Evolutionary conservation across 2,888 invertebrate genomes (phyloP), one percentile per base, ranked within the genome.

Genomic region (Boloria selene): DNA sequence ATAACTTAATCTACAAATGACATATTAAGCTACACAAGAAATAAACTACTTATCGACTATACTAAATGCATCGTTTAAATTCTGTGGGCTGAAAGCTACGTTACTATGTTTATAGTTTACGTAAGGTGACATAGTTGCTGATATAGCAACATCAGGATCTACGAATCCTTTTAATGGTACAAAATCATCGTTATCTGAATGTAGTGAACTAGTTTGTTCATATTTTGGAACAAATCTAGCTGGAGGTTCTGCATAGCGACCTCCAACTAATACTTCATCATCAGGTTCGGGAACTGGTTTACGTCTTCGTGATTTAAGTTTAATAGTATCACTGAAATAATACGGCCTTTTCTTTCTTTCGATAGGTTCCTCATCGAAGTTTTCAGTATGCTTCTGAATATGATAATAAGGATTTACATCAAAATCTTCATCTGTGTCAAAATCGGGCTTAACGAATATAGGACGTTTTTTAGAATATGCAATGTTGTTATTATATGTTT

Each of bases 41-140:
- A 49, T 17, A 47, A n/a, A 49, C 62, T 78, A 80, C 70, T 84
- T 82, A 70, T 86, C 82, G 14, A 86, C 77, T 84, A 88, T 85
- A 80, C 90, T 88, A 79, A 92, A 92, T 59, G 84, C 90, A 72
- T 91, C 90, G 63, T 92, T 91, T n/a, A 90, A 73, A 67, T 92
- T 92, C 75, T 92, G 92, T 13, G 91, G 90, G 72, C 88, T 91
- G 56, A 90, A 92, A 2, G 91, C 91, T 80, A 91, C 79, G 66
- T 92, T 92, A 64, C 91, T 86, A 69, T 91, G 79, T 73, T 88
- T 90, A 73, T 91, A 90, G 69, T 91, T 91, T 1, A 86, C 84
- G 61, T 91, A 91, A 2, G 88, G 83, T 0, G 91, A 91, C 13
- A 81, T 81, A 1, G 82, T 77, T 0, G 82, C 83, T 42, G 87